Base-by-base conservation (phyloP, 2,888 invertebrate genomes). In the Physocephala rufipes region DNA sequence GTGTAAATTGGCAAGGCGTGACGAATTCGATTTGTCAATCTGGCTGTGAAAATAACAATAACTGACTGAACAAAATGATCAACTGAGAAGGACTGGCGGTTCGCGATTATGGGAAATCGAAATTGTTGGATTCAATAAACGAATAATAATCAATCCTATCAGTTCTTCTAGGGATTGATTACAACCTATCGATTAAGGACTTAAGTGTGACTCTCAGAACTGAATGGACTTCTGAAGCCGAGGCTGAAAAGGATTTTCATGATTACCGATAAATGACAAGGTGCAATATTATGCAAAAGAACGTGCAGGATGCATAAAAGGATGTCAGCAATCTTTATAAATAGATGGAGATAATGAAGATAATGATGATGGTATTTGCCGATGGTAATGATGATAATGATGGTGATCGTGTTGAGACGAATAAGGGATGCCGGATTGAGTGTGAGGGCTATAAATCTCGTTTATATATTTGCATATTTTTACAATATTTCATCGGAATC, bases 21-120 rank as follows among this genome's bases (percentile, higher is more conserved):
- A 68, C 73, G 70, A 73, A 74, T 73, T 71, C 66, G 74, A 74
- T 74, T 74, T 74, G 71, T 70, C 70, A 26, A 58, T 43, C 65
- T 19, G 16, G 13, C 28, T 15, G n/a, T n/a, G 36, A 36, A 36
- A 36, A 36, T 4, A 36, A 36, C 36, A 36, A 36, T 36, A 36
- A 36, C 9, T 9, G 36, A 36, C 9, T 36, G 36, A 36, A 58
- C 21, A 0, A 28, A 19, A 26, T 24, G 58, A 24, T 24, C 13
- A 9, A 21, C 21, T 55, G 53, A 19, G 36, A 36, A 36, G 36
- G 36, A 36, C 36, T 4, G 36, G 36, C 36, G 36, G 9, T 9
- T 36, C 36, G 36, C n/a, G 19, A 30, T 30, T 28, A 13, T 4
- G 9, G 7, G 30, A 2, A 9, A 4, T 19, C n/a, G 19, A n/a